These are phyloP conservation scores for Lepetodrilus schrolli DNA, from an alignment of 2,888 invertebrate species.

Conservation along the genomic window DNA sequence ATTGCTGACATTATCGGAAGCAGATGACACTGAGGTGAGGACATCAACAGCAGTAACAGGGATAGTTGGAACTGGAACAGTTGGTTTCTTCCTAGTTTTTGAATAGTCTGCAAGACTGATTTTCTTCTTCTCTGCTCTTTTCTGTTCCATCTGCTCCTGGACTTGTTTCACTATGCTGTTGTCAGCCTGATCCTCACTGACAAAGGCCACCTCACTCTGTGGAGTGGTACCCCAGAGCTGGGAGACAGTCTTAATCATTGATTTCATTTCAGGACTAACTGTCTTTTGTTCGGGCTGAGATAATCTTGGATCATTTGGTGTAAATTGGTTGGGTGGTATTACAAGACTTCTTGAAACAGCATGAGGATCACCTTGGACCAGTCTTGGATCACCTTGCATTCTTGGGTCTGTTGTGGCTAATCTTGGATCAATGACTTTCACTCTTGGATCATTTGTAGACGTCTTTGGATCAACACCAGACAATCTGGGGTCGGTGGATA, in stretches of 20 bases:
- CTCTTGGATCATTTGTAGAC: background rate
- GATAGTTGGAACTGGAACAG: background rate
- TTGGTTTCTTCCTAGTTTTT: background rate
- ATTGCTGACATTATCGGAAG: background rate
- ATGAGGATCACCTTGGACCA: background rate
- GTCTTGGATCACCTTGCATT: background rate
- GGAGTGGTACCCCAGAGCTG: slow-evolving; percentile 20
- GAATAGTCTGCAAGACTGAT: slow-evolving; percentile 7
- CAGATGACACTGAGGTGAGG: background rate
- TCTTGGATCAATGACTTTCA: background rate
- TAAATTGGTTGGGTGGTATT: background rate
- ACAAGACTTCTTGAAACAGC: background rate
- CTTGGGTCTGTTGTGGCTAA: background rate
- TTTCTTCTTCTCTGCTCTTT: slow-evolving; percentile 1
- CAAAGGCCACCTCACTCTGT: background rate
- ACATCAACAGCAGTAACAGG: slow-evolving; percentile 5
- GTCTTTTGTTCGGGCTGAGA: background rate
- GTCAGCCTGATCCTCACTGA: background rate
- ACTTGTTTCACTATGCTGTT: slow-evolving; percentile 15
- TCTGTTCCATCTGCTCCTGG: slow-evolving; percentile 16
- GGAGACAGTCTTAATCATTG: slow-evolving; percentile 29
- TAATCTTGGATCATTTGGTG: background rate
- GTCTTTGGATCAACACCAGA: background rate
- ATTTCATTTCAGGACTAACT: slow-evolving; percentile 27
- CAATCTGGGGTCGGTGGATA: background rate